Evolutionary conservation across 92 coral and sea anemone species (phyloP).

Genomic region (Diadumene lineata): DNA sequence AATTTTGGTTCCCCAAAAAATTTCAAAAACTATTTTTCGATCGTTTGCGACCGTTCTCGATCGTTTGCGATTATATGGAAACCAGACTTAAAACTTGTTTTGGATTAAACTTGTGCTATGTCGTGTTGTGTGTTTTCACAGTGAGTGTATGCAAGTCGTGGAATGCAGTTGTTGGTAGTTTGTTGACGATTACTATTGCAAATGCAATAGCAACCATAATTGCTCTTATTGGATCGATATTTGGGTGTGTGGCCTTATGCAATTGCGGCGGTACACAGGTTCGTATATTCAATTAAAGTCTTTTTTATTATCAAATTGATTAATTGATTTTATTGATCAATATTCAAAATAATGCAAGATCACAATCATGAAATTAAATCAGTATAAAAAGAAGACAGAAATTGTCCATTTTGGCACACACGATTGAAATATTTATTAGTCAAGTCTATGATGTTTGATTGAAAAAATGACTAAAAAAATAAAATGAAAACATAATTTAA

Average conservation of each 20-base stretch:
- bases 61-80: too few relatives aligned
- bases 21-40: too few relatives aligned
- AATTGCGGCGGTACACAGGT: not conserved
- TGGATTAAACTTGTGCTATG: too few relatives aligned
- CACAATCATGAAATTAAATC: not conserved
- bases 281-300: not conserved
- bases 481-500: too few relatives aligned
- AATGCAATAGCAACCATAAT: not conserved
- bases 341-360: not conserved
- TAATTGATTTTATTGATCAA: not conserved
- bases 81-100: too few relatives aligned
- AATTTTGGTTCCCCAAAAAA: too few relatives aligned
- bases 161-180: not conserved
- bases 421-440: too few relatives aligned
- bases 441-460: too few relatives aligned
- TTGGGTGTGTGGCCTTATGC: not conserved
- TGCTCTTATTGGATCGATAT: not conserved
- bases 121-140: not conserved
- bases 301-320: not conserved
- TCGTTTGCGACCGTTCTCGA: too few relatives aligned
- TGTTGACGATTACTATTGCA: not conserved
- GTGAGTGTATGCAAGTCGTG: not conserved
- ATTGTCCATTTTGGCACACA: too few relatives aligned
- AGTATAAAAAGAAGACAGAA: not conserved
- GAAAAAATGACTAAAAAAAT: too few relatives aligned